Evolutionary conservation across 2,797 vertebrate genomes (phyloP).

Genomic region (Ptychobarbus kaznakovi): DNA sequence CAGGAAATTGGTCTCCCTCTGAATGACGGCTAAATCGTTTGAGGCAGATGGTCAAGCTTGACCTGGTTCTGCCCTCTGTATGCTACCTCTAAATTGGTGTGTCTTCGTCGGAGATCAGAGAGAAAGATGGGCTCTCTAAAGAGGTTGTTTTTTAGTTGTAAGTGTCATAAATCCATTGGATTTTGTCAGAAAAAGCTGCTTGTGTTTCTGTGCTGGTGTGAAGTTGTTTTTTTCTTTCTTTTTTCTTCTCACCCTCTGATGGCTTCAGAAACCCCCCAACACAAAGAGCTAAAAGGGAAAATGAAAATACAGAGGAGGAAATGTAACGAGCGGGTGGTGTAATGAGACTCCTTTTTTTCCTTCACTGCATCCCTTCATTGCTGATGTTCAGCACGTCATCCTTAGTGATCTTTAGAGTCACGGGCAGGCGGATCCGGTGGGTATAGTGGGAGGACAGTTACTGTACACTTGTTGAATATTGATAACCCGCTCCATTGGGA

Average conservation of each 20-base stretch:
- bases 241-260: conserved; percentile 10
- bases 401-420: conserved; percentile 60
- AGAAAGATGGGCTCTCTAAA: conserved; percentile 59
- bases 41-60: conserved; percentile 72
- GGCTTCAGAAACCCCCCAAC: neutral
- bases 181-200: conserved; percentile 50
- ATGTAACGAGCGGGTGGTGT: neutral
- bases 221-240: neutral
- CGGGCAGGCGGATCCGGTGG: conserved; percentile 56
- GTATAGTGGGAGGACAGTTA: conserved; percentile 69
- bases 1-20: conserved; percentile 44
- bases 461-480: conserved; percentile 81
- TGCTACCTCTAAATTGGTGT: conserved; percentile 67
- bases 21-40: conserved; percentile 55
- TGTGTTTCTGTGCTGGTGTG: conserved; percentile 18
- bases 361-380: conserved; percentile 54
- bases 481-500: conserved; percentile 80
- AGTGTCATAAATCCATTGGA: conserved; percentile 51
- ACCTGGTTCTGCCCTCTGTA: conserved; percentile 55
- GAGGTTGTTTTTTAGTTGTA: conserved; percentile 58
- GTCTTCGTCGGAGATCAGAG: conserved; percentile 72
- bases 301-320: neutral
- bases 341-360: conserved; percentile 20
- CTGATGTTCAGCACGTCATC: conserved; percentile 62
- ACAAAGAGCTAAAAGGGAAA: conserved; percentile 13